Evolutionary conservation across 2,888 invertebrate species (phyloP).

Genomic region (Drosophila sordidula): DNA sequence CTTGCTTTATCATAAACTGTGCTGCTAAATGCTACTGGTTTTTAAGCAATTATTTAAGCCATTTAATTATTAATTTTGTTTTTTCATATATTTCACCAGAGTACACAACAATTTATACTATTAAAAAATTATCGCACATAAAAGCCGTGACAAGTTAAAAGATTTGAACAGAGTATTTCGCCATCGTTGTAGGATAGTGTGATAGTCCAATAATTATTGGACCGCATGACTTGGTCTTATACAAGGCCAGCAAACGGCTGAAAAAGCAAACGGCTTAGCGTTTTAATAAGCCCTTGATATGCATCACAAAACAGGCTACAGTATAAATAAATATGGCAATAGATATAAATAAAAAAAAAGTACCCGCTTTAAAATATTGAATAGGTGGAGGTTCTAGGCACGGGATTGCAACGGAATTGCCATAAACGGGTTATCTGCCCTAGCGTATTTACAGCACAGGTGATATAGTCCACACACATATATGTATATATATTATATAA

Average conservation of each 20-base stretch:
- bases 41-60: conserved; percentile 14
- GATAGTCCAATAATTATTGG: background rate
- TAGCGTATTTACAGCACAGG: too few relatives aligned
- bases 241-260: background rate
- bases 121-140: background rate
- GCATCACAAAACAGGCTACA: conserved; percentile 12
- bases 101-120: conserved; percentile 3
- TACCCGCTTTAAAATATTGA: conserved; percentile 2
- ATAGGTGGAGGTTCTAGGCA: background rate
- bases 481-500: conserved; percentile 14
- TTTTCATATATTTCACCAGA: conserved; percentile 21
- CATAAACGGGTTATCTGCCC: conserved; percentile 4
- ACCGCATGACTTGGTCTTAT: background rate
- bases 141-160: conserved; percentile 14
- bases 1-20: conserved; percentile 21
- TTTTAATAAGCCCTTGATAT: conserved; percentile 29
- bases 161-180: background rate
- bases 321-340: conserved; percentile 10
- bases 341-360: conserved; percentile 1
- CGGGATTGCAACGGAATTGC: background rate
- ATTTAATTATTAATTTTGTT: conserved; percentile 16
- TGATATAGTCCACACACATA: background rate
- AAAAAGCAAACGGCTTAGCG: background rate
- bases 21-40: conserved; percentile 26
- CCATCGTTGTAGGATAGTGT: conserved; percentile 27